Percentiles rank a stretch among this genome's conserved stretches.
These are phyloP conservation scores for Micrasema longulum DNA, from an alignment of 1,140 invertebrate genomes.

Conservation along the genomic window DNA sequence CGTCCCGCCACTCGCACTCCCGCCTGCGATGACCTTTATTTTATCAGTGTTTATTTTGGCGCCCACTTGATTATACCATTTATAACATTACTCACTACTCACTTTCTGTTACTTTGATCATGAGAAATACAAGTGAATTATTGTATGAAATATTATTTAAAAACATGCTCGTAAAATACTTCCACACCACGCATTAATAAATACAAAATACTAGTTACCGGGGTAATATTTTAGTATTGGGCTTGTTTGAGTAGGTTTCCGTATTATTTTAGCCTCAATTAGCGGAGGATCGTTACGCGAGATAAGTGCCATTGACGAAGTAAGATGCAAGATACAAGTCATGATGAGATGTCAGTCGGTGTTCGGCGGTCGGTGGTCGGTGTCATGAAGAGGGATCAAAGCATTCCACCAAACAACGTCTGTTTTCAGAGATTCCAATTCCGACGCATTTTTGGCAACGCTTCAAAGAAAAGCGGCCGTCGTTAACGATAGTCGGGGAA, in stretches of 20 bases:
- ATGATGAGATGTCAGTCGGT: not conserved
- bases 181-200: too few relatives aligned
- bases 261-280: not conserved
- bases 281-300: too few relatives aligned
- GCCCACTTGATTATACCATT: not conserved
- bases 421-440: conserved; percentile 39
- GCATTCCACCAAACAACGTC: conserved; percentile 38
- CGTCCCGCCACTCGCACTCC: not conserved
- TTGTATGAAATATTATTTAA: too few relatives aligned
- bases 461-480: conserved; percentile 48
- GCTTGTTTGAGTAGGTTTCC: not conserved
- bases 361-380: not conserved
- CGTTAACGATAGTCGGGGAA: conserved; percentile 44
- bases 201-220: too few relatives aligned
- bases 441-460: conserved; percentile 45
- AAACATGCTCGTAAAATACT: too few relatives aligned
- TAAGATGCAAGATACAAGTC: conserved; percentile 14
- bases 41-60: conserved; percentile 25
- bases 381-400: conserved; percentile 44
- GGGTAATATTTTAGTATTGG: too few relatives aligned
- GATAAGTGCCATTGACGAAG: conserved; percentile 23
- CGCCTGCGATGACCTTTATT: conserved; percentile 13
- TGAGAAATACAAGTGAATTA: too few relatives aligned
- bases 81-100: too few relatives aligned
- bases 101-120: too few relatives aligned